Evolutionary conservation across 1,140 invertebrate genomes (phyloP), one percentile per base, ranked within the genome.

Genomic region (Tachypleus tridentatus): DNA sequence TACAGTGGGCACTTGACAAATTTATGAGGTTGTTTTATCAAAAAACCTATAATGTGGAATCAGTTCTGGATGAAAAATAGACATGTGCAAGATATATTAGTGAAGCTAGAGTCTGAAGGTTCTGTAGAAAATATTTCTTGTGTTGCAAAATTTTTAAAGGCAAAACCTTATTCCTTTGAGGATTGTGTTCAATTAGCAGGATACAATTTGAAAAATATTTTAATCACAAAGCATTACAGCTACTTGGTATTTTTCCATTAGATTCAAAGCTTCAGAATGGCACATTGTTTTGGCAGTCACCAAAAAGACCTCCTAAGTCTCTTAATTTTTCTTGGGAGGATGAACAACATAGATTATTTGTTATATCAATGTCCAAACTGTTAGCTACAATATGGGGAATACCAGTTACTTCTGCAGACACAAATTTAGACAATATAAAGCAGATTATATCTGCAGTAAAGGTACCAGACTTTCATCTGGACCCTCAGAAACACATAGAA

Each of bases 131-230:
- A 54, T n/a, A 54, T 54, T 54, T 54, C 7, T n/a, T n/a, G n/a
- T n/a, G 53, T 54, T 8, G n/a, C 7, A 8, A 7, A n/a, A n/a
- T 7, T 8, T 7, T 48, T 75, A 5, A 61, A 67, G 11, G 60
- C 64, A 6, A 67, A 70, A 51, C 74, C 75, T 3, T 62, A 61
- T 58, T 63, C 51, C 6, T 78, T 73, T 72, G 9, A 54, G n/a
- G 65, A 76, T 4, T 78, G 78, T 73, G 66, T 80, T 5, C 54
- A 7, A 59, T 76, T 49, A 76, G 73, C 4, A 64, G 78, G 64
- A 51, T 74, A 6, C 75, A 77, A 71, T 80, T 79, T 75, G 77
- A 79, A 64, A 78, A 78, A 67, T 77, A 77, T 64, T 80, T 80
- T 70, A 77, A 77, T 65, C 76, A 78, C 66, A 78, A 74, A 73